These are phyloP conservation scores for Tolmerus cingulatus DNA, from an alignment of 2,888 invertebrate genomes.

Conservation along the genomic window DNA sequence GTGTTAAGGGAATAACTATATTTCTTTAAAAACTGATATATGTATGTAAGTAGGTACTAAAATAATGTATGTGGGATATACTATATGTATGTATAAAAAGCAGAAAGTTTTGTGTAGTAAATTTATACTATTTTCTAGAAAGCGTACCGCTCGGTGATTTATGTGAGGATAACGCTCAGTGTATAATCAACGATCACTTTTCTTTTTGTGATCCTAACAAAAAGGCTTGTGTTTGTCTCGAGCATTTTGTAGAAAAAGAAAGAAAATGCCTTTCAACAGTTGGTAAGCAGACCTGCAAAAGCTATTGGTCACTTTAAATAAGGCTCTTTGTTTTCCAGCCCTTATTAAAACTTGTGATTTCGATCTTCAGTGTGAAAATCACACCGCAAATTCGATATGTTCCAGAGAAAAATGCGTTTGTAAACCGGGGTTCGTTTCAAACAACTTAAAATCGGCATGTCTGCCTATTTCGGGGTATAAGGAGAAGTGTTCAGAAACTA, in stretches of 20 bases:
- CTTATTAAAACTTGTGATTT: conserved; percentile 43
- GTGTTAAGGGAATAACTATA: no score
- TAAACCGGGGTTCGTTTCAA: conserved; percentile 46
- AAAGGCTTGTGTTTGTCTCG: conserved; percentile 54
- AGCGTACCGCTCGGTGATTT: conserved; percentile 51
- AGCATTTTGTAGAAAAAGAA: conserved; percentile 51
- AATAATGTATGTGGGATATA: no score
- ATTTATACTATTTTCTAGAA: conserved; percentile 47
- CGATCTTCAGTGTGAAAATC: conserved; percentile 51
- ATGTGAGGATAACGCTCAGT: conserved; percentile 57
- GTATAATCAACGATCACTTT: conserved; percentile 53
- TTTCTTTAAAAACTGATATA: no score
- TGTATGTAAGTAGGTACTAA: no score
- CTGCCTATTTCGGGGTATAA: conserved; percentile 49
- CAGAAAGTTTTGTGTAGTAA: background rate
- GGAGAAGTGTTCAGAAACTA: conserved; percentile 50
- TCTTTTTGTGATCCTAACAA: conserved; percentile 52
- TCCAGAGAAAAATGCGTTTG: conserved; percentile 51
- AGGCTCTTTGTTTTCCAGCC: background rate
- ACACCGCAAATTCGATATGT: conserved; percentile 49
- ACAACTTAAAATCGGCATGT: conserved; percentile 48
- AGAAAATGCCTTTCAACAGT: conserved; percentile 54
- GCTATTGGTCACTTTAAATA: background rate
- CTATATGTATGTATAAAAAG: no score
- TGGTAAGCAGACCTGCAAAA: conserved; percentile 50